These are phyloP conservation scores for Furcifer pardalis DNA, from an alignment of 2,797 vertebrate genomes.

Conservation along the genomic window DNA sequence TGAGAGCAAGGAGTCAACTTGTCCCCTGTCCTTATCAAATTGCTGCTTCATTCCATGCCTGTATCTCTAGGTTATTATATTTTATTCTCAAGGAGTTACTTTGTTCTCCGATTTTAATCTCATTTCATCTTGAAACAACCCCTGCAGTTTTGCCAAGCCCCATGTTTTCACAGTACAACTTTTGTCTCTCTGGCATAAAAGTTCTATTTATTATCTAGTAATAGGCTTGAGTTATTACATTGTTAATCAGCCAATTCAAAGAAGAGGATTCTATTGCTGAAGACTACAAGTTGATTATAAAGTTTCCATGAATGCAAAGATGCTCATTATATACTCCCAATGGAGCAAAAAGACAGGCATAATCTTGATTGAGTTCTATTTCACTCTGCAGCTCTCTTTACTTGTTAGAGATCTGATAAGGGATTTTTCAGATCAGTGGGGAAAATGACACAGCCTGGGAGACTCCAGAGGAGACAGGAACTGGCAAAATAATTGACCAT, in stretches of 20 bases:
- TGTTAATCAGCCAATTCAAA: neutral
- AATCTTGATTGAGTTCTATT: neutral
- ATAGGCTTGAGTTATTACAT: constrained; percentile 12
- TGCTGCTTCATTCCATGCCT: neutral
- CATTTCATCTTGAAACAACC: constrained; percentile 47
- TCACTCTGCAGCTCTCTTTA: neutral
- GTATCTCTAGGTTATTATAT: constrained; percentile 34
- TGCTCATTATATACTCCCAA: neutral
- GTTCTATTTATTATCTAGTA: neutral
- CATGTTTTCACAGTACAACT: constrained; percentile 23
- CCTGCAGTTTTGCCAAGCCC: constrained; percentile 7
- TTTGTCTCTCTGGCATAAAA: neutral
- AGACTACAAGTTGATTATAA: neutral
- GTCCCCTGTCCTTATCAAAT: constrained; percentile 49
- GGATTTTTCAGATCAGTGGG: neutral
- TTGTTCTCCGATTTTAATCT: constrained; percentile 49
- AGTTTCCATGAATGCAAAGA: neutral
- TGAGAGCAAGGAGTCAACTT: constrained; percentile 50
- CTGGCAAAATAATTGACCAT: too few species aligned
- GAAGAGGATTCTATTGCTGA: constrained; percentile 1
- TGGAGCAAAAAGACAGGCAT: neutral
- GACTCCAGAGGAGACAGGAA: too few species aligned
- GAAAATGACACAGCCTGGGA: neutral
- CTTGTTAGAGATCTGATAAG: neutral
- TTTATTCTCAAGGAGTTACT: constrained; percentile 27